These are phyloP conservation scores for Lydus trimaculatus DNA, from an alignment of 2,888 invertebrate species.

Conservation along the genomic window DNA sequence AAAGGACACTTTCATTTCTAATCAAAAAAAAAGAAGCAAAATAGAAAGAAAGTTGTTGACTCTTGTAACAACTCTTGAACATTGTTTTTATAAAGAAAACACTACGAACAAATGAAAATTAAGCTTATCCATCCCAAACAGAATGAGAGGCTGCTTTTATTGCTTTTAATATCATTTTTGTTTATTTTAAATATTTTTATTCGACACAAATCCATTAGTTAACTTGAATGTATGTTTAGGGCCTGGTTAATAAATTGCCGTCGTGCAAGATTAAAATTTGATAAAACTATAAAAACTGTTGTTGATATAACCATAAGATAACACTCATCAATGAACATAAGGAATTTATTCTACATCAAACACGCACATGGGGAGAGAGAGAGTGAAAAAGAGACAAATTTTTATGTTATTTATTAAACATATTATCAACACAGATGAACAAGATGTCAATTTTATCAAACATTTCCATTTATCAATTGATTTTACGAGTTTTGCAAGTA, in stretches of 20 bases:
- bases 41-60: no score
- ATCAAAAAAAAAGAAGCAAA: not conserved
- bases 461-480: not conserved
- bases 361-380: not conserved
- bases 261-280: slow-evolving; percentile 50
- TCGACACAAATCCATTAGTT: slow-evolving; percentile 49
- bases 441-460: slow-evolving; percentile 5
- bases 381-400: slow-evolving; percentile 22
- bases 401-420: slow-evolving; percentile 18
- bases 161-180: not conserved
- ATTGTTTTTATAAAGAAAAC: no score
- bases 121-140: no score
- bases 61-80: no score
- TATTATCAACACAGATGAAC: not conserved
- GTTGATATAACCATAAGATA: slow-evolving; percentile 54
- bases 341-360: slow-evolving; percentile 4
- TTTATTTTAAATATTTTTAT: slow-evolving; percentile 31
- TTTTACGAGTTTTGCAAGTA: not conserved
- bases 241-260: slow-evolving; percentile 50
- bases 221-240: slow-evolving; percentile 50
- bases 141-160: no score
- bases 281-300: slow-evolving; percentile 56
- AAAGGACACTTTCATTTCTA: not conserved
- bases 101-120: no score
- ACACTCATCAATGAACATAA: slow-evolving; percentile 53